These are phyloP conservation scores for Dicerorhinus sumatrensis DNA, from an alignment of 2,113 vertebrate genomes.

Conservation along the genomic window DNA sequence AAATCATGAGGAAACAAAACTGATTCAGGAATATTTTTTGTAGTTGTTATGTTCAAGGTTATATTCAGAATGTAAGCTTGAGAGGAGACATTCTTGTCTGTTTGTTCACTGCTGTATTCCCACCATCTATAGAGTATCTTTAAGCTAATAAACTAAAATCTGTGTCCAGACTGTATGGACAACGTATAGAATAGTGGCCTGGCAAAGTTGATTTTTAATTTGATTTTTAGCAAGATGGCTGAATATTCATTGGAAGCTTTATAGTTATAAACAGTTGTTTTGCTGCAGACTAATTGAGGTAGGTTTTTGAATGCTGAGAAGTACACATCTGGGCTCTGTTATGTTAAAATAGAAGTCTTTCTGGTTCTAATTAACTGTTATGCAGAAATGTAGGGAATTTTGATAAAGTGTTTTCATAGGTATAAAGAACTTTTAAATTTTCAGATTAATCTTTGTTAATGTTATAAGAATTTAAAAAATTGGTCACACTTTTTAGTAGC, in stretches of 20 bases:
- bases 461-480: constrained; percentile 15
- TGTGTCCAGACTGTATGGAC: not conserved
- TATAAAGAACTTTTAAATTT: not conserved
- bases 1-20: not conserved
- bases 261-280: not conserved
- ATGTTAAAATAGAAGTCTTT: constrained; percentile 28
- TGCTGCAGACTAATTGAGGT: not conserved
- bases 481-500: not conserved
- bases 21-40: not conserved
- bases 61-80: not conserved
- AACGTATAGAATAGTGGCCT: not conserved
- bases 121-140: not conserved
- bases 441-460: constrained; percentile 2
- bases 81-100: not conserved
- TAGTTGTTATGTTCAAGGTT: not conserved
- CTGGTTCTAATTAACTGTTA: not conserved
- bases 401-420: not conserved
- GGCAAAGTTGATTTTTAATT: not conserved
- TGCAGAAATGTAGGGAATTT: not conserved
- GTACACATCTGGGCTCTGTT: not conserved
- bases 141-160: not conserved
- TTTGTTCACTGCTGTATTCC: not conserved
- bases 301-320: constrained; percentile 21
- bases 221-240: not conserved
- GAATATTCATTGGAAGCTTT: not conserved